These are phyloP conservation scores for Reticulitermes speratus DNA, from an alignment of 1,140 invertebrate species.

Conservation along the genomic window DNA sequence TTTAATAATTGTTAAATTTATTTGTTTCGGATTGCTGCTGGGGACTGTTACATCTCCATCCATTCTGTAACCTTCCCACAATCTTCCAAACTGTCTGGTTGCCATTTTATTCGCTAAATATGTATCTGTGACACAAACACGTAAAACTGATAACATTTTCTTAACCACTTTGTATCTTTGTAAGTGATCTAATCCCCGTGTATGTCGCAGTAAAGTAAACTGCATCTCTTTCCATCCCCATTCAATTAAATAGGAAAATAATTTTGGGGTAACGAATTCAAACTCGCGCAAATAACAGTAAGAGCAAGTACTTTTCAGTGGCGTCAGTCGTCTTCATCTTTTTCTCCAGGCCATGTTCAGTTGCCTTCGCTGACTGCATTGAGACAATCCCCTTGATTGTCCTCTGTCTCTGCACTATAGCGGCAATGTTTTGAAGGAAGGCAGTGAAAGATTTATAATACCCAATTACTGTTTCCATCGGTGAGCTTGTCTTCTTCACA, in stretches of 20 bases:
- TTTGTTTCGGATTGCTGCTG: too few species aligned
- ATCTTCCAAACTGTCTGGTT: too few species aligned
- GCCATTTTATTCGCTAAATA: too few species aligned
- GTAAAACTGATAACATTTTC: too few species aligned
- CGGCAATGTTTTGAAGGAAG: neutral
- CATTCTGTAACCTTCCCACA: too few species aligned
- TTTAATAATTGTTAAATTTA: too few species aligned
- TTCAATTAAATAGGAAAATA: neutral
- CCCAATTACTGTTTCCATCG: slow-evolving; percentile 10
- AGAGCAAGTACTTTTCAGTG: neutral
- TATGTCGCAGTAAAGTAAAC: too few species aligned
- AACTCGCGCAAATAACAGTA: neutral
- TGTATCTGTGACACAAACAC: too few species aligned
- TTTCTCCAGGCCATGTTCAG: neutral
- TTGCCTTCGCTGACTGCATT: neutral
- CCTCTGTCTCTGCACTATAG: neutral
- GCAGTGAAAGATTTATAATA: slow-evolving; percentile 7
- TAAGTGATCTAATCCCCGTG: too few species aligned
- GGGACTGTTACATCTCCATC: too few species aligned
- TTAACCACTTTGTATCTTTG: too few species aligned
- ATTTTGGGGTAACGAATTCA: neutral
- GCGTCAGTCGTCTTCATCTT: neutral
- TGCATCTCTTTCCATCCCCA: too few species aligned
- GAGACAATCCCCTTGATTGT: slow-evolving; percentile 10
- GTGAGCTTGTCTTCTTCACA: neutral